Evolutionary conservation across 2,797 vertebrate species (phyloP).

Genomic region (Halcyon smyrnensis): DNA sequence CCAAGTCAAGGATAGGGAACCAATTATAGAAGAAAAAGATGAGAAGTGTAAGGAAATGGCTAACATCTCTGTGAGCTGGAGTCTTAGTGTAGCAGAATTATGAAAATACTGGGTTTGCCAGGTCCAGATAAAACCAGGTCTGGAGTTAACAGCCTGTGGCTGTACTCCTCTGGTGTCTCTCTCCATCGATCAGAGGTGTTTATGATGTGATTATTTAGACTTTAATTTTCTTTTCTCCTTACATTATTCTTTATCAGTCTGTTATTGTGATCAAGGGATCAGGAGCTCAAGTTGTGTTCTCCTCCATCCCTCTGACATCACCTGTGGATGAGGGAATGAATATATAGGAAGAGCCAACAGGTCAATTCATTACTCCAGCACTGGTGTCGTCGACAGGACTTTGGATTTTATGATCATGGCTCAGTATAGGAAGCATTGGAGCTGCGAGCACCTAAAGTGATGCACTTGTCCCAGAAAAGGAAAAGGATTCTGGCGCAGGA

Average conservation of each 20-base stretch:
- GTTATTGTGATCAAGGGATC: background rate
- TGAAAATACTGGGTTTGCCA: background rate
- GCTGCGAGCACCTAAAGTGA: no score
- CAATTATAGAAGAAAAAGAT: conserved; percentile 5
- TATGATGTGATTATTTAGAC: background rate
- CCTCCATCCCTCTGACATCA: no score
- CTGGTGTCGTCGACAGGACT: no score
- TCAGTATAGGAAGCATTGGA: no score
- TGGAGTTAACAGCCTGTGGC: background rate
- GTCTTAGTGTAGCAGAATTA: background rate
- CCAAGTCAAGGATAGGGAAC: conserved; percentile 3
- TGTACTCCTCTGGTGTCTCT: background rate
- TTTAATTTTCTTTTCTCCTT: background rate
- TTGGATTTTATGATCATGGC: no score
- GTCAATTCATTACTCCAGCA: no score
- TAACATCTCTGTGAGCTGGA: background rate
- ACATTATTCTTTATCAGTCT: background rate
- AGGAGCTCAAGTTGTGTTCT: no score
- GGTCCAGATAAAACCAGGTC: background rate
- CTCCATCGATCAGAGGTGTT: background rate
- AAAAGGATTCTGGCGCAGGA: no score
- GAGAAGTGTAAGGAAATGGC: background rate
- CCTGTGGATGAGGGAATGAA: no score
- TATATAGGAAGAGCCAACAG: no score
- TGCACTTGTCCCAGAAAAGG: no score